Base-by-base conservation (phyloP, 2,797 vertebrate species). In the Lacerta viridis region DNA sequence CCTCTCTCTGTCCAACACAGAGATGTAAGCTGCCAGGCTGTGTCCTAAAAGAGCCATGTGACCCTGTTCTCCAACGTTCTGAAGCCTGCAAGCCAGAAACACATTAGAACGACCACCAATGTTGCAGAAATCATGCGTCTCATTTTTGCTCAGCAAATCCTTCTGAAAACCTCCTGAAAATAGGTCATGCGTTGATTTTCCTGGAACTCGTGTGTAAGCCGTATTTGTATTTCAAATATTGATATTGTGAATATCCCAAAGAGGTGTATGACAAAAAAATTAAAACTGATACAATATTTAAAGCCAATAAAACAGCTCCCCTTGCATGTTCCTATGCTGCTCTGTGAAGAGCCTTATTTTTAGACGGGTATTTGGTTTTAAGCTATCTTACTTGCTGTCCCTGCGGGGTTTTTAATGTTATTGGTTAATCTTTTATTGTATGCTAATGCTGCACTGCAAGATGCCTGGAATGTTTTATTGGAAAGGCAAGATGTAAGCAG, bases 31-130 rank as follows among this genome's bases (percentile, higher is more conserved):
- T 4, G 98, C 98, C 95, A 99, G 96, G 93, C 99, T 99, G 88
- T 99, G 99, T 74, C 98, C 99, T 94, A 99, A 92, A 61, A 99
- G 93, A n/a, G 99, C 98, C 97, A 99, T 98, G 96, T 99, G 98
- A 92, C 98, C 98, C 93, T 99, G 98, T 55, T 99, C 98, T 74
- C 98, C 98, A 81, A 99, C 97, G 27, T 97, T 98, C 92, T 98
- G 98, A 93, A 98, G 97, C 91, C 98, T 98, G 92, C 96, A 96
- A 95, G 94, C 9, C 93, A 96, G 88, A 94, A 84, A 94, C 4
- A 89, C 9, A 80, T 85, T 23, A 93, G 72, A 96, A 89, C 46
- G 86, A 87, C 0, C 68, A 71, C 2, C 82, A 87, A 8, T 6
- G 8, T 11, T 13, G 55, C 5, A 80, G 27, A 72, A 80, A 72